A percentile compares a stretch with the other conserved stretches of the same genome.
Evolutionary conservation across 2,888 invertebrate genomes (phyloP).

Genomic region (Loripinus fragilis): DNA sequence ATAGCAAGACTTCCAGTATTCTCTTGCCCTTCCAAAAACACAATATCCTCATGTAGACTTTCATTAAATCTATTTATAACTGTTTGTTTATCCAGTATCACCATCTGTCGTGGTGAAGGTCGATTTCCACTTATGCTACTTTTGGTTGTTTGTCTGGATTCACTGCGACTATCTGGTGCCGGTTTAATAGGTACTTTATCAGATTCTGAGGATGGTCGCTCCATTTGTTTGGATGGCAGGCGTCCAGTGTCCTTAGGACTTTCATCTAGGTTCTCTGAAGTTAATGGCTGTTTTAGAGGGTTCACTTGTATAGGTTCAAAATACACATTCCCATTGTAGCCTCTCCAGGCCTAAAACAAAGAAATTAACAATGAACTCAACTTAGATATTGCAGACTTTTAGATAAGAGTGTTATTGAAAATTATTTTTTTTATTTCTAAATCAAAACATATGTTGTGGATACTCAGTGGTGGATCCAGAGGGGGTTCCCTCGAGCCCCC

Average conservation of each 20-base stretch:
- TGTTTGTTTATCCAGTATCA: slow-evolving; percentile 71
- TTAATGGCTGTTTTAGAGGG: slow-evolving; percentile 56
- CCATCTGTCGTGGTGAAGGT: slow-evolving; percentile 62
- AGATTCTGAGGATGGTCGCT: slow-evolving; percentile 5
- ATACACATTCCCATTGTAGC: slow-evolving; percentile 82
- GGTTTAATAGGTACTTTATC: slow-evolving; percentile 36
- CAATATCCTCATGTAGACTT: slow-evolving; percentile 69
- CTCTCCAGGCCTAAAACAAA: slow-evolving; percentile 81
- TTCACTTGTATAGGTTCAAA: slow-evolving; percentile 80
- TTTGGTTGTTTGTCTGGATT: slow-evolving; percentile 52
- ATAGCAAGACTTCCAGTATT: slow-evolving; percentile 76
- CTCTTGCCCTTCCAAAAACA: slow-evolving; percentile 70
- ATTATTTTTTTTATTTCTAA: too few relatives aligned
- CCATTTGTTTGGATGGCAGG: slow-evolving; percentile 10
- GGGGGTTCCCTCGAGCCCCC: too few relatives aligned
- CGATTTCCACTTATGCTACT: slow-evolving; percentile 36
- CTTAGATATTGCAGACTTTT: too few relatives aligned
- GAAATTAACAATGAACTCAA: too few relatives aligned
- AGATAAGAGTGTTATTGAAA: too few relatives aligned
- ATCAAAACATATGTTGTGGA: too few relatives aligned
- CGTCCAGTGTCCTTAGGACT: slow-evolving; percentile 43
- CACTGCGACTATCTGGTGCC: slow-evolving; percentile 46
- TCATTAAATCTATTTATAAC: slow-evolving; percentile 68
- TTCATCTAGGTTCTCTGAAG: slow-evolving; percentile 29
- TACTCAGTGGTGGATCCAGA: too few relatives aligned